These are phyloP conservation scores for Podotricha telesiphe DNA, from an alignment of 2,888 invertebrate genomes.

Conservation along the genomic window DNA sequence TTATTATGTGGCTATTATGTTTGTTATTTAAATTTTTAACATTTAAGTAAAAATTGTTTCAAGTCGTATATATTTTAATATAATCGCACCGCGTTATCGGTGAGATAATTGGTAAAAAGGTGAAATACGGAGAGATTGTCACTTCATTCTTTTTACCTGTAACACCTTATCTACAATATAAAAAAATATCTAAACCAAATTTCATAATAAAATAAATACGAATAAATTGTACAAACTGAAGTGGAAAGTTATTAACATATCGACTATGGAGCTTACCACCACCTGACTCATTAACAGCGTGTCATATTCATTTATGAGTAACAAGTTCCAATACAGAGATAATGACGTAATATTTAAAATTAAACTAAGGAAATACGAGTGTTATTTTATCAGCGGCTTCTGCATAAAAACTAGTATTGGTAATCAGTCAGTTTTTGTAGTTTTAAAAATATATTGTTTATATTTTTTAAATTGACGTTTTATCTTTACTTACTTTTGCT, in stretches of 20 bases:
- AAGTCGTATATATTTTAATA: too few relatives aligned
- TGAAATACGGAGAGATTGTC: too few relatives aligned
- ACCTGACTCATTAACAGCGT: background rate
- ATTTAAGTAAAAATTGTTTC: too few relatives aligned
- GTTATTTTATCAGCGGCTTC: background rate
- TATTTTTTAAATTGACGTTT: too few relatives aligned
- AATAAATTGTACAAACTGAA: background rate
- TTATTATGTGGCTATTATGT: background rate
- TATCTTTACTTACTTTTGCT: too few relatives aligned
- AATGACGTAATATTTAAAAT: constrained; percentile 2
- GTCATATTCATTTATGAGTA: background rate
- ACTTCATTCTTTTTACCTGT: too few relatives aligned
- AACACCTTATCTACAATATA: too few relatives aligned
- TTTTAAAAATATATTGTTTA: background rate
- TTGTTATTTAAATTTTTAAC: background rate
- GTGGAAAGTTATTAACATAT: background rate
- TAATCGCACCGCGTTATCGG: too few relatives aligned
- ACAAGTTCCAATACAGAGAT: background rate
- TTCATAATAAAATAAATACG: too few relatives aligned
- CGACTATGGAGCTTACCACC: background rate
- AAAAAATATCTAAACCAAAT: too few relatives aligned
- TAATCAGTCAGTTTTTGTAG: background rate
- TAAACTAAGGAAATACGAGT: background rate
- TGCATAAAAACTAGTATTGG: background rate
- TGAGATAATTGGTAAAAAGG: too few relatives aligned